Base-by-base conservation (phyloP, 2,113 vertebrate species). In the Laterallus jamaicensis region DNA sequence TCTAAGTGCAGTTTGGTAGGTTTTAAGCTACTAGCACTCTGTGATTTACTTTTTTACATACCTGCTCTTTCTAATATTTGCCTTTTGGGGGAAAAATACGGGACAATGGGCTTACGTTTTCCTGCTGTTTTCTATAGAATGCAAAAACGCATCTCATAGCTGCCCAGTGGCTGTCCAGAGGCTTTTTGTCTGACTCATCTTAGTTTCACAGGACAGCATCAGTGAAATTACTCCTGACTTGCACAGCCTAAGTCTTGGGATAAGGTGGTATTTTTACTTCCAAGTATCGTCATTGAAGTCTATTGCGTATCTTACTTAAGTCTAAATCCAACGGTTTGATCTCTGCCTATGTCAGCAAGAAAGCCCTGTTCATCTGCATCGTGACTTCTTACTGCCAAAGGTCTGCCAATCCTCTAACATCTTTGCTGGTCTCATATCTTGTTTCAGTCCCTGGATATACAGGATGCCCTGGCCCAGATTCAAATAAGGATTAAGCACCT, bases 401-500 rank as follows among this genome's bases (percentile, higher is more conserved):
- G 82, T 70, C 87, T 93, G 80, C 79, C 90, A 93, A 81, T 88
- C 90, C 79, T 39, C 79, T 86, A 5, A 26, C 79, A 58, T 91
- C 88, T 86, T 88, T 77, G 21, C 54, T 0, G 0, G 66, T 76
- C 86, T 90, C 66, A 0, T 78, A 35, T 93, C 95, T 94, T 68
- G 63, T 93, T 95, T 95, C 95, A 82, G 83, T 82, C 91, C 74
- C 58, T 93, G 93, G 86, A 84, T 91, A 89, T 73, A 64, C 54
- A 75, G 77, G 95, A 68, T 74, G 44, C 80, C 56, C 81, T 95
- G 95, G 96, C 95, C 86, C 89, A 87, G 77, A 84, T 96, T 95
- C 96, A 95, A 91, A 91, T 89, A 63, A 92, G 91, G 95, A 93
- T 95, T 97, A 96, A 92, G 96, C 95, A 92, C 94, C 91, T 95